Evolutionary conservation across 2,888 invertebrate genomes (phyloP), one percentile per base, ranked within the genome.

Genomic region (Lycophotia porphyrea): DNA sequence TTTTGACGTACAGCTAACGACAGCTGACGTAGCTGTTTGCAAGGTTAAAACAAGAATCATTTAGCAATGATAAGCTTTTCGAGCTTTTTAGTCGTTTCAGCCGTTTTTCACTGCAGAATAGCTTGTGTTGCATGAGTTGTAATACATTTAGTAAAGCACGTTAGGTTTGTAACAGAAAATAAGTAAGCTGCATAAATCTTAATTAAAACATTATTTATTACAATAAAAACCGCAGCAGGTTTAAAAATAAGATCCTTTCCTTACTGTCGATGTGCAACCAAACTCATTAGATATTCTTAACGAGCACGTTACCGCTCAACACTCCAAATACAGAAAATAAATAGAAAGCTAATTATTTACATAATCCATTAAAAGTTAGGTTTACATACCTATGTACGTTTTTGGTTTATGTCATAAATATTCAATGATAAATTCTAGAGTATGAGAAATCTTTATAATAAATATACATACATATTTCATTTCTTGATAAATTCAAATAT

Each of bases 291-390:
- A 81, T 80, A 87, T 88, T 87, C 84, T 61, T 84, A 87, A 88
- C 85, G 81, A 83, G 83, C 74, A 66, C 74, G 84, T 79, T 84
- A 76, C 75, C 74, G 71, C 78, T 80, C 82, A 78, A 68, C 76
- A 65, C 69, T 58, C 83, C 84, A 63, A 85, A 82, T 82, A 78
- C 71, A 84, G 86, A 79, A 73, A 71, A 84, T 86, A 84, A 85
- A 78, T 87, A 89, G 89, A 89, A 90, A 90, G 90, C 83, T 81
- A 88, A 84, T 88, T 87, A 89, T 88, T 89, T 86, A 84, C 85
- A 84, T 87, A 87, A 78, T 76, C 83, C 82, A 78, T 86, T 86
- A 78, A 77, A 82, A 82, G 81, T 74, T 80, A 80, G 42, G 67
- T 74, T 72, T 63, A 80, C 74, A 80, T 84, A 76, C 68, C 71